Percentiles rank a stretch among this genome's conserved stretches.
Evolutionary conservation across 2,888 invertebrate species (phyloP).

Genomic region (Protophormia terraenovae): DNA sequence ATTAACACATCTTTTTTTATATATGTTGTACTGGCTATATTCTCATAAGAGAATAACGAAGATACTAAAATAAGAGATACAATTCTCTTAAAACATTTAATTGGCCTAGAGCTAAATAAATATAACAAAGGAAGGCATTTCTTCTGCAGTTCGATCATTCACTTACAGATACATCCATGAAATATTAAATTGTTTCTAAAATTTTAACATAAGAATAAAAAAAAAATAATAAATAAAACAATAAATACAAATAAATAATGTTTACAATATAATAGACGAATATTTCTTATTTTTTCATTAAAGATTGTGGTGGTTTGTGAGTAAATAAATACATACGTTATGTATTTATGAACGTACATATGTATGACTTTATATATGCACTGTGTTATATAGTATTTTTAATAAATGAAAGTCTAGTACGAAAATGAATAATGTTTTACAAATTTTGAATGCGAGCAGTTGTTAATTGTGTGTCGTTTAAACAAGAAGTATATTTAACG

Average conservation of each 20-base stretch:
- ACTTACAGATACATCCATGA: background rate
- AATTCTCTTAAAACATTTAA: too few relatives aligned
- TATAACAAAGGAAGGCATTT: background rate
- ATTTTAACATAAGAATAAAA: background rate
- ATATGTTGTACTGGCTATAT: too few relatives aligned
- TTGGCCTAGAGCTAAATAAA: too few relatives aligned
- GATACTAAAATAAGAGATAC: too few relatives aligned
- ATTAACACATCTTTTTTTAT: too few relatives aligned
- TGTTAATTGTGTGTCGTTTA: conserved; percentile 30
- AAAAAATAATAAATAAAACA: too few relatives aligned
- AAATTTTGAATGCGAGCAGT: conserved; percentile 49
- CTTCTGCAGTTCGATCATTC: background rate
- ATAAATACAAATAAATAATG: background rate
- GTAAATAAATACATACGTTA: background rate
- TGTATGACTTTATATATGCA: background rate
- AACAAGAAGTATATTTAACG: conserved; percentile 14
- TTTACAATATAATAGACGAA: background rate
- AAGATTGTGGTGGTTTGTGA: background rate
- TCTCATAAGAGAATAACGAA: too few relatives aligned
- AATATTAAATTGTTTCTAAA: background rate
- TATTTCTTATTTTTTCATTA: background rate
- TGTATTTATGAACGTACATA: background rate
- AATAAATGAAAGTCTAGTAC: conserved; percentile 27
- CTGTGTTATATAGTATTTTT: background rate
- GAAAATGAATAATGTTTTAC: conserved; percentile 19